phyloP scores from a whole-genome alignment of 1,140 invertebrate species.

The Bombyx mandarina region DNA sequence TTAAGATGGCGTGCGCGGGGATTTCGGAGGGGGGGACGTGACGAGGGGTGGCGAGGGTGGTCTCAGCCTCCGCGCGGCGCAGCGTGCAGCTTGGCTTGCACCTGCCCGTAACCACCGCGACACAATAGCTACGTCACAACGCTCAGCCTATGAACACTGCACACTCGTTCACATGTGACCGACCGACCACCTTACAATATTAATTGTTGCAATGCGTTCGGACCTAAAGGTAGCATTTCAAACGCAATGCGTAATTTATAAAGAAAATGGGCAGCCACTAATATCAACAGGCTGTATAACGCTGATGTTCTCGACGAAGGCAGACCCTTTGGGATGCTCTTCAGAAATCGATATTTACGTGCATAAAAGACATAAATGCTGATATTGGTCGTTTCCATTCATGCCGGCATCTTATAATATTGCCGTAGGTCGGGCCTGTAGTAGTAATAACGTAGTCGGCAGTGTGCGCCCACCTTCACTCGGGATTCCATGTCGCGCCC shows the following conservation, averaged over 20 bases:
- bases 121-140: conserved; percentile 45
- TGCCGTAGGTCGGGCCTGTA: conserved; percentile 18
- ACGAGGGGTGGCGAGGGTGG: conserved; percentile 31
- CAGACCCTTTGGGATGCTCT: too few species aligned
- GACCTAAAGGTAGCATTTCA: too few species aligned
- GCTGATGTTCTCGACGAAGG: too few species aligned
- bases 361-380: conserved; percentile 6
- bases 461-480: conserved; percentile 19
- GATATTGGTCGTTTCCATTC: conserved; percentile 6
- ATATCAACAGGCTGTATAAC: too few species aligned
- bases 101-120: conserved; percentile 50
- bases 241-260: too few species aligned
- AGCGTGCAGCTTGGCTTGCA: conserved; percentile 54
- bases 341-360: conserved; percentile 1
- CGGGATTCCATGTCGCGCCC: conserved; percentile 22
- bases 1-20: conserved; percentile 73
- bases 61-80: conserved; percentile 44
- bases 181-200: too few species aligned
- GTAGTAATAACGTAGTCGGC: conserved; percentile 12
- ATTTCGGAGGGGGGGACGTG: conserved; percentile 33
- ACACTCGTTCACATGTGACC: conserved; percentile 3
- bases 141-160: conserved; percentile 7
- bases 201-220: too few species aligned
- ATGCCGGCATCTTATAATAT: conserved; percentile 6
- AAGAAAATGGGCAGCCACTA: too few species aligned